These are phyloP conservation scores for Rhineura floridana DNA, from an alignment of 2,113 vertebrate species.

Conservation along the genomic window DNA sequence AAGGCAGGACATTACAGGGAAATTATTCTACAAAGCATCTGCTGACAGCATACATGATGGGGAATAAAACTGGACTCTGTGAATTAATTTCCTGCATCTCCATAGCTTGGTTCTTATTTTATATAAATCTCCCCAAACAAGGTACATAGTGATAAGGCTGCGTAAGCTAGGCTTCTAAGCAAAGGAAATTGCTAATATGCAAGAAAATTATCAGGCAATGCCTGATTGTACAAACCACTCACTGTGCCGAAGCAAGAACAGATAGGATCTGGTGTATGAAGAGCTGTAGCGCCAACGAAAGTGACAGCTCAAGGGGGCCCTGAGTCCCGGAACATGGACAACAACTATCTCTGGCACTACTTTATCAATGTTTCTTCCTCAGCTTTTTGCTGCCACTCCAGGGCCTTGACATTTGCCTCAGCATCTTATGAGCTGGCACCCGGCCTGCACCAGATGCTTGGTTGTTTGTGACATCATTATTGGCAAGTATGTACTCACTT, in stretches of 20 bases:
- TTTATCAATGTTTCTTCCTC: background rate
- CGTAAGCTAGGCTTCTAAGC: background rate
- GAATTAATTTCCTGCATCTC: background rate
- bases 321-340: background rate
- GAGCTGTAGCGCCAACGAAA: background rate
- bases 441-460: too few relatives aligned
- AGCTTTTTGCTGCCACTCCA: background rate
- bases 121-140: background rate
- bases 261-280: background rate
- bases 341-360: background rate
- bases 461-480: too few relatives aligned
- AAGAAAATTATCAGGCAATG: background rate
- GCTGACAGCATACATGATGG: background rate
- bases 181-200: background rate
- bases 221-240: background rate
- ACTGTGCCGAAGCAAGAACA: background rate
- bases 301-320: background rate
- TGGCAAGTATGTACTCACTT: too few relatives aligned
- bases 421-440: too few relatives aligned
- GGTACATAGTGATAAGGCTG: slow-evolving; percentile 4
- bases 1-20: background rate
- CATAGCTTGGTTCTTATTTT: background rate
- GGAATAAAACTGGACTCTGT: background rate
- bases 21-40: slow-evolving; percentile 15
- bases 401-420: too few relatives aligned